Conservation (phyloP, 2,797 vertebrate species). For the Cygnus olor region DNA sequence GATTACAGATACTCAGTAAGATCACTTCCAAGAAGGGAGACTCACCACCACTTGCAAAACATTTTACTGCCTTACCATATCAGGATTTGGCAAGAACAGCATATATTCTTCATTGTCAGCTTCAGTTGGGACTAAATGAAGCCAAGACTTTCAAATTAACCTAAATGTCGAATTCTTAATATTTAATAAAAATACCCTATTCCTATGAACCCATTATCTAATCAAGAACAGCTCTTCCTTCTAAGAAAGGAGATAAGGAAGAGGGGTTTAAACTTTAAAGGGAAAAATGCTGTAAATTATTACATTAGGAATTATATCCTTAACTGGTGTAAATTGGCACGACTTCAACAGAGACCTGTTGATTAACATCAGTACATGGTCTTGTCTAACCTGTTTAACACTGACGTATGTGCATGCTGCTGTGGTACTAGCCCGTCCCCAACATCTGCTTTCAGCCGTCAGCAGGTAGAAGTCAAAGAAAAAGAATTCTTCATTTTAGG, state of each 20-base stretch:
- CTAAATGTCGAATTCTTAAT: conserved; percentile 66
- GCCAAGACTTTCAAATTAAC: conserved; percentile 56
- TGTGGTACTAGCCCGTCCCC: background rate
- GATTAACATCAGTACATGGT: background rate
- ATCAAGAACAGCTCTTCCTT: conserved; percentile 53
- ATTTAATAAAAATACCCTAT: conserved; percentile 73
- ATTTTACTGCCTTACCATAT: background rate
- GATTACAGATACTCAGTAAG: background rate
- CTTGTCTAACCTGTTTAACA: conserved; percentile 55
- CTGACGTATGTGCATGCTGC: background rate
- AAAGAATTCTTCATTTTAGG: background rate
- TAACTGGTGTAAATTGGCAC: background rate
- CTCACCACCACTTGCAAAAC: background rate
- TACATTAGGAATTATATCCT: conserved; percentile 34
- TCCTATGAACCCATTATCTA: conserved; percentile 59
- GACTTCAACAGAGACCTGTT: conserved; percentile 7
- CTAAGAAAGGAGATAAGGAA: conserved; percentile 53
- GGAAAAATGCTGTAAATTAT: conserved; percentile 69
- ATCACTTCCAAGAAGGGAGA: background rate
- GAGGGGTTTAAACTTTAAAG: conserved; percentile 68
- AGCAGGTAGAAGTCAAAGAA: conserved; percentile 42
- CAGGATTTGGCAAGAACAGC: conserved; percentile 60
- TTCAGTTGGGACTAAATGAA: conserved; percentile 60
- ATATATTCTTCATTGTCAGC: conserved; percentile 53
- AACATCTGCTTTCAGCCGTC: conserved; percentile 45